Evolutionary conservation across 2,797 vertebrate species (phyloP), one percentile per base, ranked within the genome.

Genomic region (Perodicticus potto): DNA sequence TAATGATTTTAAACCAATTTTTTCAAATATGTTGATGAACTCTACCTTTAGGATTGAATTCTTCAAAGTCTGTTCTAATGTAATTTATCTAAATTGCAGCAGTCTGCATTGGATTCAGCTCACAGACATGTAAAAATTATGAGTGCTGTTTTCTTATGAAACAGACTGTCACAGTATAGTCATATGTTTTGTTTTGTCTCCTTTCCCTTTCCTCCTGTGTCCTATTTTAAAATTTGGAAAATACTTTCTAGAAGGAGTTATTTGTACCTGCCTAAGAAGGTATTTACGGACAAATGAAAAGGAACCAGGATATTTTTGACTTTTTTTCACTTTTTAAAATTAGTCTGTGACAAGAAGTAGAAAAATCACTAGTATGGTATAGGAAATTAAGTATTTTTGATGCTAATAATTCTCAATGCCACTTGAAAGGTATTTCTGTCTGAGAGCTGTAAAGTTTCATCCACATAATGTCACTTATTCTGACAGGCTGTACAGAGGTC

Each of bases 121-220:
- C 95, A 96, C 92, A 97, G 97, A 97, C 96, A 67, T 88, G 86
- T 95, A 87, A 34, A 95, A 96, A 86, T 97, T 86, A 97, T 97
- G 95, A 78, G 96, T 86, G 95, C 97, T 97, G 89, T 86, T 95
- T 98, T 98, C 97, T 96, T 67, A 86, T 2, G 97, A 97, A 97
- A 96, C 87, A 72, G 81, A 70, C 96, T 96, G 96, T 97, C 88
- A 34, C 94, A 93, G 95, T 97, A 96, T 94, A 97, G 96, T 78
- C 91, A 45, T 1, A 55, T 17, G 11, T 74, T 91, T 34, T 91
- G 5, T 86, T 90, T 84, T 73, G 67, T 67, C 81, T 59, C 29
- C 53, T 89, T 29, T 93, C 78, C 76, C 80, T 96, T 95, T 93
- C 91, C 80, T 96, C 70, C 67, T 88, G 34, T 87, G 84, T 98